phyloP scores from a whole-genome alignment of 2,888 invertebrate species.

The Drosophila silvestris region DNA sequence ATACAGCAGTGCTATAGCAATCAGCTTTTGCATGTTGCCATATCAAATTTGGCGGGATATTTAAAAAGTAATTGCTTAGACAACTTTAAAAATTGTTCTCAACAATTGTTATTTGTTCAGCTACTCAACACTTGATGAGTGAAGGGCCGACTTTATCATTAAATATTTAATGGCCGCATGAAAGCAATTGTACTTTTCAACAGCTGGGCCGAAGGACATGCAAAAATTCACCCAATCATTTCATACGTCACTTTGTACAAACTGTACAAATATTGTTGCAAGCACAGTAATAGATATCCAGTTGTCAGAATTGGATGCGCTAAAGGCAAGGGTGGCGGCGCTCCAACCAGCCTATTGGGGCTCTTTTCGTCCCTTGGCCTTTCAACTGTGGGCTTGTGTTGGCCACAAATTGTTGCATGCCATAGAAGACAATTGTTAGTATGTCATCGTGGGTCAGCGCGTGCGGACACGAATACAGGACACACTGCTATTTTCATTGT shows the following conservation, averaged over 20 bases:
- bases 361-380: constrained; percentile 23
- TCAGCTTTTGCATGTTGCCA: not conserved
- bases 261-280: constrained; percentile 18
- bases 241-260: constrained; percentile 17
- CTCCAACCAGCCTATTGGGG: not conserved
- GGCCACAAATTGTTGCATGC: constrained; percentile 71
- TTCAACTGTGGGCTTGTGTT: constrained; percentile 5
- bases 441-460: constrained; percentile 46
- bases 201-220: constrained; percentile 70
- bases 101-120: not conserved
- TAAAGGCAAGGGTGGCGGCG: constrained; percentile 24
- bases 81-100: not conserved
- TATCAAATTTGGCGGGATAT: not conserved
- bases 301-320: constrained; percentile 11
- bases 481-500: not conserved
- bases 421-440: constrained; percentile 51
- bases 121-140: not conserved
- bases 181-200: constrained; percentile 20
- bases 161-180: constrained; percentile 56
- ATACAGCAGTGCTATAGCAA: not conserved
- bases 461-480: constrained; percentile 54
- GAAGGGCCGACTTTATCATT: not conserved
- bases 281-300: not conserved
- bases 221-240: constrained; percentile 24
- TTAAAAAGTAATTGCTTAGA: not conserved